phyloP scores from a whole-genome alignment of 2,888 invertebrate species.

The Platycheirus albimanus region DNA sequence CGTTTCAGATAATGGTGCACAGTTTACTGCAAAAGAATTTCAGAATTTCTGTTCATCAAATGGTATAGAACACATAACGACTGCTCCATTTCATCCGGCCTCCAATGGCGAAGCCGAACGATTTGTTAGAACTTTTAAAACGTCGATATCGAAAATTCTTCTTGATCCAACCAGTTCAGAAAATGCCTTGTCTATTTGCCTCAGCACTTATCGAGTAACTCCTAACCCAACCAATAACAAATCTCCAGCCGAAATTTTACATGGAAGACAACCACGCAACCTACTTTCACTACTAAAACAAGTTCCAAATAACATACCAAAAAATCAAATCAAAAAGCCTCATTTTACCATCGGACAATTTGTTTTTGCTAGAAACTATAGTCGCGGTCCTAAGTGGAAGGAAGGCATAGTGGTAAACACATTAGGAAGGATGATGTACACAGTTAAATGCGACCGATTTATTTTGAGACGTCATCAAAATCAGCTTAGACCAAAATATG shows the following conservation, averaged over 20 bases:
- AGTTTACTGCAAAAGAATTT: constrained; percentile 65
- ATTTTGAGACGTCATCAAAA: no score
- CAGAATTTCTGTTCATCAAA: constrained; percentile 69
- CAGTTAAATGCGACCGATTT: no score
- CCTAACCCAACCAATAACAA: no score
- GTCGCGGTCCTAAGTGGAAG: background rate
- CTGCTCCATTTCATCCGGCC: constrained; percentile 74
- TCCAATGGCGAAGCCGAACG: constrained; percentile 75
- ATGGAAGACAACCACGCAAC: constrained; percentile 2
- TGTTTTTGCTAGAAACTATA: constrained; percentile 8
- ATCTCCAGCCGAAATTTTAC: no score
- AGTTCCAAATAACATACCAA: background rate
- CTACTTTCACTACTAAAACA: constrained; percentile 11
- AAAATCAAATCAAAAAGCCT: background rate
- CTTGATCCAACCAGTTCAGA: background rate
- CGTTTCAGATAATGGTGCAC: constrained; percentile 76
- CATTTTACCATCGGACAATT: background rate
- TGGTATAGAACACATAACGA: constrained; percentile 61
- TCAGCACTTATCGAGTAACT: constrained; percentile 49
- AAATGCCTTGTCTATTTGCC: no score
- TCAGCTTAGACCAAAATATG: no score
- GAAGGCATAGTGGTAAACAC: no score
- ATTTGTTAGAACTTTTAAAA: constrained; percentile 70
- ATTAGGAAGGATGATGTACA: no score
- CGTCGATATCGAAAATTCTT: constrained; percentile 42